Base-by-base conservation (phyloP, 2,797 vertebrate genomes). In the Myripristis murdjan region DNA sequence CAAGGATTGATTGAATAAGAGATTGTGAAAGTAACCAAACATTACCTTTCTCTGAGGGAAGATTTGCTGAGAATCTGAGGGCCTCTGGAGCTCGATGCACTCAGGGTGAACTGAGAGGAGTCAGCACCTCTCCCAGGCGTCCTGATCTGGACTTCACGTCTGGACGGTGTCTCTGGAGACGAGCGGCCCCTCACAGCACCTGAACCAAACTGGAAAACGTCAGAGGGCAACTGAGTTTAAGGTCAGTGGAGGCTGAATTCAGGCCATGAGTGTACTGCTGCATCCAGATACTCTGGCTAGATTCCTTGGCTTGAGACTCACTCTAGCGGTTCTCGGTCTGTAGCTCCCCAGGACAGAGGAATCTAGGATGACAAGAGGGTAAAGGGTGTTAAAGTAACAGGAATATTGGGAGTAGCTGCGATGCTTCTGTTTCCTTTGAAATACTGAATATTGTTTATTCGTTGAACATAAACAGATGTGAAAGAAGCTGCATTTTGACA, bases 1-100 rank as follows among this genome's bases (percentile, higher is more conserved):
- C 0, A 53, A 9, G 52, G 59, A 24, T 49, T 22, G 7, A 1
- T 9, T 58, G 26, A 0, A 46, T 0, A 6, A 12, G 2, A 67
- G 15, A 22, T 28, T 58, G 10, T 39, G 35, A 37, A 37, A 12
- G 37, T 39, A 39, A 39, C 11, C 15, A 14, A 14, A 12, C 2
- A 3, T 58, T 95, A 99, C 98, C 98, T 96, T 87, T 98, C 96
- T 89, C 91, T 94, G 69, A 98, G 95, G 88, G 97, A 96, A 31
- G 86, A 91, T 72, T 84, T 89, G 67, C 83, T 92, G 75, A 96
- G 87, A 70, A 95, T 88, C 70, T 93, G 94, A 80, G 90, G 87
- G 77, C 75, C 87, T 61, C 85, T 94, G 52, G 83, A 91, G 77
- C 81, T 39, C 1, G 91, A 80, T 49, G 65, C 1, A 6, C 26